Conservation (phyloP, 2,113 vertebrate species). For the Struthidea cinerea region DNA sequence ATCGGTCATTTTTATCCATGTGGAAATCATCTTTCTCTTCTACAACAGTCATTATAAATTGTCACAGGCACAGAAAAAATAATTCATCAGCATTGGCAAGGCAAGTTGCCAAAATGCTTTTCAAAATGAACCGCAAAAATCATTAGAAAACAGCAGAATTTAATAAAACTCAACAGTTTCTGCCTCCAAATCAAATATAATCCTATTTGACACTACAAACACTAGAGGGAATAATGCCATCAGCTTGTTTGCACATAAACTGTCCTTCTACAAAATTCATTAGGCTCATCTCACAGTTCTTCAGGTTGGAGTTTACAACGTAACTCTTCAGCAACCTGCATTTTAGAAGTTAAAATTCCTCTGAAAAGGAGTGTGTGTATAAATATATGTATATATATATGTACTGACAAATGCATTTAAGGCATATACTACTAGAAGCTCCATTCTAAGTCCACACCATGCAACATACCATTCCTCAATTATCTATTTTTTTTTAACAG, state of each 20-base stretch:
- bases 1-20: not conserved
- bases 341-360: not conserved
- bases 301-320: not conserved
- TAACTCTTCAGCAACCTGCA: not conserved
- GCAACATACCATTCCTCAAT: not conserved
- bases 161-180: not conserved
- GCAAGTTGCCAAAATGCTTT: not conserved
- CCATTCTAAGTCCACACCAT: not conserved
- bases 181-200: not conserved
- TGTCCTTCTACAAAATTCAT: not conserved
- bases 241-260: not conserved
- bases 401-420: not conserved
- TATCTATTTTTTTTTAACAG: not conserved
- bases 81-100: accelerated
- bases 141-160: not conserved
- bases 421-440: not conserved
- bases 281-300: not conserved
- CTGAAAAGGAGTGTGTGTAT: not conserved
- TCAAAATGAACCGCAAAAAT: not conserved
- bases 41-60: not conserved
- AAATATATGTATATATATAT: no score
- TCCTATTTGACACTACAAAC: not conserved
- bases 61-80: not conserved
- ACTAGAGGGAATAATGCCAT: not conserved
- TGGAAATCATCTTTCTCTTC: not conserved